Percentiles rank a stretch among this genome's conserved stretches.
phyloP scores from a whole-genome alignment of 2,888 invertebrate species.

The Eilema caniola region DNA sequence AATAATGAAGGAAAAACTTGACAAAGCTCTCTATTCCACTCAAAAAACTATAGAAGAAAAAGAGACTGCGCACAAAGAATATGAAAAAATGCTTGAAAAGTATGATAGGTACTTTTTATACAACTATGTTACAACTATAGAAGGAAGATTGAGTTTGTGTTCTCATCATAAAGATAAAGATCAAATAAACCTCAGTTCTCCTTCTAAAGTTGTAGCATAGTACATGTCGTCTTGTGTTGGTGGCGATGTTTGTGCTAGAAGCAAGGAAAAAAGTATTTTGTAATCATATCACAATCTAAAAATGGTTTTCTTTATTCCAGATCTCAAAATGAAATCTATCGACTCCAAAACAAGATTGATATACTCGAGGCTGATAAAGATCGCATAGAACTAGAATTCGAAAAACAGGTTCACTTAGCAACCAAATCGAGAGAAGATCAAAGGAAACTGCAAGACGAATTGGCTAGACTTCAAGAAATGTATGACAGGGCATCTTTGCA shows the following conservation, averaged over 20 bases:
- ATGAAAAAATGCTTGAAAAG: conserved; percentile 96
- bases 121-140: conserved; percentile 33
- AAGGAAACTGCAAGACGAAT: conserved; percentile 95
- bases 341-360: conserved; percentile 95
- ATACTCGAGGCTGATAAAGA: conserved; percentile 95
- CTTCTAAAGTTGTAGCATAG: conserved; percentile 11
- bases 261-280: conserved; percentile 39
- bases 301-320: conserved; percentile 79
- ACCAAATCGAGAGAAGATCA: conserved; percentile 94
- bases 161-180: neutral
- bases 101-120: conserved; percentile 91
- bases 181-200: neutral
- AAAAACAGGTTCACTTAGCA: conserved; percentile 93
- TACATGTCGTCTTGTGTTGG: conserved; percentile 79
- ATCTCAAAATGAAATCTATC: conserved; percentile 95
- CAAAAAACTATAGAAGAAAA: conserved; percentile 96
- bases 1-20: conserved; percentile 95
- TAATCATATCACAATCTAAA: conserved; percentile 12
- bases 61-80: conserved; percentile 95
- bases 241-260: conserved; percentile 55
- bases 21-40: conserved; percentile 93
- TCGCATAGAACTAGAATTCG: conserved; percentile 93
- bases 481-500: conserved; percentile 95
- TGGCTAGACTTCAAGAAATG: conserved; percentile 94
- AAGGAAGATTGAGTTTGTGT: conserved; percentile 4